A percentile compares a stretch with the other conserved stretches of the same genome.
Evolutionary conservation across 2,113 vertebrate species (phyloP).

Genomic region (Vulpes lagopus): DNA sequence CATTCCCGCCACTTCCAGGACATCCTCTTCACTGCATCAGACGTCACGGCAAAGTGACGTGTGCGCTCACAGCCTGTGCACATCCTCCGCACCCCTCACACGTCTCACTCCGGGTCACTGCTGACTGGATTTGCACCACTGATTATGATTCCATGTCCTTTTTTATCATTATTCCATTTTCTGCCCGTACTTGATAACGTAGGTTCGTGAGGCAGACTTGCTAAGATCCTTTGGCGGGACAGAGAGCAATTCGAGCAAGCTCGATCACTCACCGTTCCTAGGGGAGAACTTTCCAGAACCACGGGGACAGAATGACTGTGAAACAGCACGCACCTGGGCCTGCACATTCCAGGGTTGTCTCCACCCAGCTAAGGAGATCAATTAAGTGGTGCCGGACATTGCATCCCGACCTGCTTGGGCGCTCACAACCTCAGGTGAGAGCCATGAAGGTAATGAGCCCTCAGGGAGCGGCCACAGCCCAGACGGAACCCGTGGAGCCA

Average conservation of each 20-base stretch:
- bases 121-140: neutral
- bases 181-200: neutral
- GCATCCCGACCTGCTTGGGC: slow-evolving; percentile 55
- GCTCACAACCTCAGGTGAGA: slow-evolving; percentile 27
- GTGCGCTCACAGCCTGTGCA: neutral
- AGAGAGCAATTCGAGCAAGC: neutral
- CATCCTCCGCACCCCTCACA: rapidly evolving
- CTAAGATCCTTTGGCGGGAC: neutral
- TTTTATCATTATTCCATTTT: neutral
- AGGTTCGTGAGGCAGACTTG: neutral
- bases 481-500: neutral
- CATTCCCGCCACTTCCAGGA: neutral
- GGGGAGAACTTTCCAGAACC: neutral
- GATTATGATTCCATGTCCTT: neutral
- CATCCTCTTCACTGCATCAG: neutral
- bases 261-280: neutral
- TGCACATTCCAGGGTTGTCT: neutral
- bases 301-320: neutral
- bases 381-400: slow-evolving; percentile 2
- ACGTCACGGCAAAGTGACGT: neutral
- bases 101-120: neutral
- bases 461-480: slow-evolving; percentile 31
- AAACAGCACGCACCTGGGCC: neutral
- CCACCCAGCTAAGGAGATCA: slow-evolving; percentile 28
- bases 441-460: slow-evolving; percentile 60